Evolutionary conservation across 2,888 invertebrate species (phyloP).

Genomic region (Drosophila atripex): DNA sequence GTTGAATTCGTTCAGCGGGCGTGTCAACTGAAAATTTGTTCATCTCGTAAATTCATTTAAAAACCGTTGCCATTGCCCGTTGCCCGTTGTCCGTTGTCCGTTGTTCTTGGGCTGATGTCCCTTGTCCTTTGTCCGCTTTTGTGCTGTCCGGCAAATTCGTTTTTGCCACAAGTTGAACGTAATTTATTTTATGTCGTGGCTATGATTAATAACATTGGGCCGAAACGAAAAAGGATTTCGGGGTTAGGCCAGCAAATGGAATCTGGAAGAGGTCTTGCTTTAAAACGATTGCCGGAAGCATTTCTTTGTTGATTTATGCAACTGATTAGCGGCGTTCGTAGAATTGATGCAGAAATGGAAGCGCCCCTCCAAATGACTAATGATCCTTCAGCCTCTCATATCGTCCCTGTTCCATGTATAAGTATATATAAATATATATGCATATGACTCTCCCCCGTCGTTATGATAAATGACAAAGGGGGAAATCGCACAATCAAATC

Average conservation of each 20-base stretch:
- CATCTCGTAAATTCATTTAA: slow-evolving; percentile 78
- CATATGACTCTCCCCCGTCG: slow-evolving; percentile 43
- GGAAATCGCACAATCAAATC: slow-evolving; percentile 72
- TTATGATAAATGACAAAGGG: slow-evolving; percentile 68
- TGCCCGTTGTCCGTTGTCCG: too few relatives aligned
- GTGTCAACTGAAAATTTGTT: slow-evolving; percentile 73
- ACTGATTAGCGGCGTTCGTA: slow-evolving; percentile 69
- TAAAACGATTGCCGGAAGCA: slow-evolving; percentile 49
- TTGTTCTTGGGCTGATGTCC: slow-evolving; percentile 3
- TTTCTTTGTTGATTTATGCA: slow-evolving; percentile 73
- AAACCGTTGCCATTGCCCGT: slow-evolving; percentile 47
- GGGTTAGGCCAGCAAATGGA: slow-evolving; percentile 51
- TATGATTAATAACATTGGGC: slow-evolving; percentile 70
- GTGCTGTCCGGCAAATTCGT: slow-evolving; percentile 54
- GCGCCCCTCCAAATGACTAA: slow-evolving; percentile 70
- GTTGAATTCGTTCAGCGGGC: slow-evolving; percentile 53
- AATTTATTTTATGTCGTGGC: slow-evolving; percentile 77
- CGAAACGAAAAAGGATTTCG: slow-evolving; percentile 42
- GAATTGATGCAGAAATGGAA: slow-evolving; percentile 66
- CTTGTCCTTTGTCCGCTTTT: slow-evolving; percentile 25
- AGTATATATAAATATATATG: slow-evolving; percentile 27
- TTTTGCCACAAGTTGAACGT: slow-evolving; percentile 66
- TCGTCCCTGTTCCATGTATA: slow-evolving; percentile 21
- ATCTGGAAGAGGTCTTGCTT: slow-evolving; percentile 42
- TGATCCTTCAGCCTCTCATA: slow-evolving; percentile 45